Evolutionary conservation across 2,113 vertebrate species (phyloP), one percentile per base, ranked within the genome.

Genomic region (Cyphomyrus plagiostoma): DNA sequence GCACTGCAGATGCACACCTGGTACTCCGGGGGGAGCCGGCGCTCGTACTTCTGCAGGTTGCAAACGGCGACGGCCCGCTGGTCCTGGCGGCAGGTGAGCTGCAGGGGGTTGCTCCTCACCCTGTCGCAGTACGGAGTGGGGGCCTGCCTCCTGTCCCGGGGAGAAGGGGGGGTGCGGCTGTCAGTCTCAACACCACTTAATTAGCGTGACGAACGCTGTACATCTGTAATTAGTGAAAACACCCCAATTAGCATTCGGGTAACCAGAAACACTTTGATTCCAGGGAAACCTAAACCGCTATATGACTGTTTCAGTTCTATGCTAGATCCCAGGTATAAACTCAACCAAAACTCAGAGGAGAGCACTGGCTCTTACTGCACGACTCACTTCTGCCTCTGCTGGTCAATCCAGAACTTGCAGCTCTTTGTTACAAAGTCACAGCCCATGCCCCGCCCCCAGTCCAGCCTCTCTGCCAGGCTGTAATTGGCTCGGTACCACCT

Each of bases 401-500:
- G 93, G 89, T 98, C 97, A 80, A 99, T 99, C 98, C 98, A 99
- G 94, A 98, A 98, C 92, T 99, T 99, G 93, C 98, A 99, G 94
- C 98, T 99, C 95, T 98, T 98, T 96, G 96, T 97, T 87, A 97
- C 98, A 70, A 99, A 99, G 94, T 99, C 98, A 89, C 98, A 99
- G 91, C 98, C 98, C 93, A 98, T 96, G 89, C 96, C 97, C 11
- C 95, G 96, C 35, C 98, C 98, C 98, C 98, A 99, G 89, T 98
- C 97, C 91, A 99, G 94, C 88, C 96, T 96, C 94, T 99, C 97
- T 2, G 98, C 98, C 97, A 98, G 96, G 94, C 97, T 99, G 93
- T 99, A 99, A 95, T 99, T 97, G n/a, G 98, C 98, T 88, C 96
- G 95, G 94, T 99, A 99, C 98, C 98, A 99, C 88, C 98, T 97